phyloP scores from a whole-genome alignment of 2,113 vertebrate species.

The Coryphaenoides rupestris region DNA sequence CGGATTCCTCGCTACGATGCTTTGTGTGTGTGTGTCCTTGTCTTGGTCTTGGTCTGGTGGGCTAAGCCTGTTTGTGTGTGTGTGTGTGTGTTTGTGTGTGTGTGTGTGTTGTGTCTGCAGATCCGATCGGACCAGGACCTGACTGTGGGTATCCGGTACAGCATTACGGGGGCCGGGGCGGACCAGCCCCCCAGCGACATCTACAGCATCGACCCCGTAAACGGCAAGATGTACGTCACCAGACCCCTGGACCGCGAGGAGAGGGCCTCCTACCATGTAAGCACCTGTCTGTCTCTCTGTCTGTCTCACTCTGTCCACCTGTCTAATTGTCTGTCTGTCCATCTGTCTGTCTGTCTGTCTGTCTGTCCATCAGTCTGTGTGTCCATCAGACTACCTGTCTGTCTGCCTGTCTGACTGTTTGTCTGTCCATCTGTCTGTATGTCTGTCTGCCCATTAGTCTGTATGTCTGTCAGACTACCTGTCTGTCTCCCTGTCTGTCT shows the following conservation, averaged over 20 bases:
- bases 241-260: conserved; percentile 94
- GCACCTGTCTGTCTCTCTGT: conserved; percentile 38
- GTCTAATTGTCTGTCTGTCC: too few species aligned
- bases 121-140: conserved; percentile 97
- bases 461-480: too few species aligned
- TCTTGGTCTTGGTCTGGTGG: too few species aligned
- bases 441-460: too few species aligned
- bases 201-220: conserved; percentile 95
- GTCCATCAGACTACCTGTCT: too few species aligned
- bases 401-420: too few species aligned
- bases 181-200: conserved; percentile 96
- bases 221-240: conserved; percentile 95
- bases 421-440: too few species aligned
- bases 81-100: too few species aligned
- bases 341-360: too few species aligned
- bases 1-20: too few species aligned
- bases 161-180: conserved; percentile 90
- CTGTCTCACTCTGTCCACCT: background rate
- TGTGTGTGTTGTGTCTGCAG: conserved; percentile 55
- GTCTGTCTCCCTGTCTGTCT: background rate
- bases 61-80: too few species aligned
- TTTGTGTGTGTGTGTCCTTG: conserved; percentile 3
- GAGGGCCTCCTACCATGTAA: conserved; percentile 93
- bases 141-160: conserved; percentile 93
- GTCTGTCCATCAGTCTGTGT: too few species aligned